Evolutionary conservation across 1,140 invertebrate species (phyloP).

Genomic region (Ceratina japonica): DNA sequence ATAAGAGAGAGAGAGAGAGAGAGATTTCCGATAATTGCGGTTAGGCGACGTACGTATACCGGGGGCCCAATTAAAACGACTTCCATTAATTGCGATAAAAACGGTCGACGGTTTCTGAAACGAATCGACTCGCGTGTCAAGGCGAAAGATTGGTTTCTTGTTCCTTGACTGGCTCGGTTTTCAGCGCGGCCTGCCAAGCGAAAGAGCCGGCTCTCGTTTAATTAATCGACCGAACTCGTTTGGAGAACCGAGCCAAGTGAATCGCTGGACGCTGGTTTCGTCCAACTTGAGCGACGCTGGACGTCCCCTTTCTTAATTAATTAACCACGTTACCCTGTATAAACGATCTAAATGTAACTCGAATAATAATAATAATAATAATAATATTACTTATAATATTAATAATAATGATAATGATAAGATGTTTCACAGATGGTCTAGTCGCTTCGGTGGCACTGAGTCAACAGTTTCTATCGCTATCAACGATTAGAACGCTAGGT

Average conservation of each 20-base stretch:
- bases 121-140: neutral
- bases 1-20: neutral
- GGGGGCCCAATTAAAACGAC: neutral
- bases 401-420: neutral
- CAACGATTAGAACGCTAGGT: neutral
- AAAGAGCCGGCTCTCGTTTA: neutral
- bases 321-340: neutral
- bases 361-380: neutral
- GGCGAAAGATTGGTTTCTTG: neutral
- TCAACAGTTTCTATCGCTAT: neutral
- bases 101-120: neutral
- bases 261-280: slow-evolving; percentile 63
- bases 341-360: neutral
- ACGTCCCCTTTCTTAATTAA: slow-evolving; percentile 50
- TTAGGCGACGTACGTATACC: slow-evolving; percentile 1
- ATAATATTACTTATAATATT: neutral
- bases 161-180: neutral
- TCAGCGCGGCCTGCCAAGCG: neutral
- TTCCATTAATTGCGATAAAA: slow-evolving; percentile 4
- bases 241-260: neutral
- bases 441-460: neutral
- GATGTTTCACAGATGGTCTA: neutral
- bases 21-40: slow-evolving; percentile 26
- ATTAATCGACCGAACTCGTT: neutral
- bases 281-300: slow-evolving; percentile 59